phyloP scores from a whole-genome alignment of 1,140 invertebrate species.

The Lucilia sericata region DNA sequence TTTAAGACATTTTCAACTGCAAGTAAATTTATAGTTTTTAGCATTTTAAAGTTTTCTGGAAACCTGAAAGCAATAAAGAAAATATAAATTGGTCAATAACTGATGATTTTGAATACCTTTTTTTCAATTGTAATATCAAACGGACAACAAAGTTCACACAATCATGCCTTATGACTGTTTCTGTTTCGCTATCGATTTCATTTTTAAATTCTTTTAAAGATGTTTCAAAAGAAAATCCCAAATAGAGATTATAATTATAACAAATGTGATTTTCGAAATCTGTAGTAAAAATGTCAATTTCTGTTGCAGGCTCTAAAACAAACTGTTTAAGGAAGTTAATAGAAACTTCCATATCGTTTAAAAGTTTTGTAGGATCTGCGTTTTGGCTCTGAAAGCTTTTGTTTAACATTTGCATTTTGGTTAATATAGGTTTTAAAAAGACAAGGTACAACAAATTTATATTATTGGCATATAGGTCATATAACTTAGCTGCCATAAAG shows the following conservation, averaged over 20 bases:
- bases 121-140: conserved; percentile 12
- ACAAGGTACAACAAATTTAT: no score
- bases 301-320: background rate
- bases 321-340: background rate
- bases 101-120: background rate
- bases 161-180: background rate
- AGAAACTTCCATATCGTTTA: background rate
- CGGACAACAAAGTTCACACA: background rate
- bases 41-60: no score
- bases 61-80: no score
- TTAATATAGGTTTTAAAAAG: background rate
- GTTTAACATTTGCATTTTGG: background rate
- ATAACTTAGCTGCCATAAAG: no score
- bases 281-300: background rate
- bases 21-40: no score
- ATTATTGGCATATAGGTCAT: no score
- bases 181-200: background rate
- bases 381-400: background rate
- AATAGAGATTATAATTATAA: background rate
- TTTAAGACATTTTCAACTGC: no score
- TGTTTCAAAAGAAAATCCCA: conserved; percentile 13
- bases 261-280: background rate
- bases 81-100: background rate
- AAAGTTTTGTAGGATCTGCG: background rate
- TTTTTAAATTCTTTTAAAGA: conserved; percentile 17